Evolutionary conservation across 2,797 vertebrate species (phyloP).

Genomic region (Eupleurogrammus muticus): DNA sequence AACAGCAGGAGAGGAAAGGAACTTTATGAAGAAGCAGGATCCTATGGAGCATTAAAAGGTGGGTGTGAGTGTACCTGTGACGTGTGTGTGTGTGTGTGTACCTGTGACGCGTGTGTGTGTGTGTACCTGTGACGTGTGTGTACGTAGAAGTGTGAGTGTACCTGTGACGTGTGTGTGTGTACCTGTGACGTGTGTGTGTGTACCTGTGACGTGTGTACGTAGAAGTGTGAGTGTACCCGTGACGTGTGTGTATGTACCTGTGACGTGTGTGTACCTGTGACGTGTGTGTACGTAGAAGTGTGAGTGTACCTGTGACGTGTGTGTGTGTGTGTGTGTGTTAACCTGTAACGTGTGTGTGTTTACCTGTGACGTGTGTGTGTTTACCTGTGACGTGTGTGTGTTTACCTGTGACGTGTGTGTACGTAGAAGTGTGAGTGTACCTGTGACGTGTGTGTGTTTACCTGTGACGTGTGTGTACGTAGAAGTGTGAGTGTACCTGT

Average conservation of each 20-base stretch:
- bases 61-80: no score
- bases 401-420: conserved; percentile 4
- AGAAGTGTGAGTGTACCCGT: conserved; percentile 50
- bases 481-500: neutral
- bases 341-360: conserved; percentile 7
- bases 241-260: conserved; percentile 73
- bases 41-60: neutral
- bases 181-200: conserved; percentile 8
- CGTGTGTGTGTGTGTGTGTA: neutral
- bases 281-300: no score
- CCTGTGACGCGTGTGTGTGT: no score
- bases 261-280: conserved; percentile 84
- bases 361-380: conserved; percentile 86
- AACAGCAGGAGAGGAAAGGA: neutral
- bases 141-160: no score
- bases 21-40: no score
- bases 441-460: conserved; percentile 83
- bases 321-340: conserved; percentile 57
- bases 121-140: conserved; percentile 84
- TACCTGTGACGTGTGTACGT: conserved; percentile 85
- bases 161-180: neutral
- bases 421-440: no score
- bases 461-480: no score
- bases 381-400: no score
- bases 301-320: conserved; percentile 85